Evolutionary conservation across 2,888 invertebrate genomes (phyloP).

Genomic region (Anorthoa munda): DNA sequence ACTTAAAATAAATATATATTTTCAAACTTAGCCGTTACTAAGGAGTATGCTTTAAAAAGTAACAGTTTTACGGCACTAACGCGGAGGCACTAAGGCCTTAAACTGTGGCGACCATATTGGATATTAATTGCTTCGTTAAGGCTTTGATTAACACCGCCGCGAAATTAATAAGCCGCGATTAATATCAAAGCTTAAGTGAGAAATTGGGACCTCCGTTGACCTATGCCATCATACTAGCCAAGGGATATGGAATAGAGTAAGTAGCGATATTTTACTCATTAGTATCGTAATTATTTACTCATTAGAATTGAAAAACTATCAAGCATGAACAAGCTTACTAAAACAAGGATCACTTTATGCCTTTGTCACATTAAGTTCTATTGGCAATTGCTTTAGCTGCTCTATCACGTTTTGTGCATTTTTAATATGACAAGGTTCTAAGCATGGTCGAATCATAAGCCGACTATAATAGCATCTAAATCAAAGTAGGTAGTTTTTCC

Average conservation of each 20-base stretch:
- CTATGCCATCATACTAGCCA: neutral
- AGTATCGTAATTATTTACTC: neutral
- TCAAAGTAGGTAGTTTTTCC: conserved; percentile 26
- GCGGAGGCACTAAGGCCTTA: neutral
- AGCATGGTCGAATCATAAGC: accelerated
- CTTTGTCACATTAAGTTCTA: neutral
- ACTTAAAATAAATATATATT: no score
- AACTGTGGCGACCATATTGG: conserved; percentile 28
- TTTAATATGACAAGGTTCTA: neutral
- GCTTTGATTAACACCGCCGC: no score
- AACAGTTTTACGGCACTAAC: no score
- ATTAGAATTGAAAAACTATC: neutral
- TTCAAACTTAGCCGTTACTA: no score
- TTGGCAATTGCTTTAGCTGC: neutral
- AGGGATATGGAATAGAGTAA: neutral
- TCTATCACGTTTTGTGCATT: neutral
- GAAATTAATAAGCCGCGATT: no score
- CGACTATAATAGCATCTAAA: neutral
- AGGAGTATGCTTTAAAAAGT: no score
- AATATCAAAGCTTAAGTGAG: conserved; percentile 20
- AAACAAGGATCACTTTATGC: neutral
- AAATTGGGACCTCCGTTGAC: conserved; percentile 34
- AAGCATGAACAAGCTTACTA: neutral
- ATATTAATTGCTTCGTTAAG: conserved; percentile 42
- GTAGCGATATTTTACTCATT: conserved; percentile 7